phyloP scores from a whole-genome alignment of 2,113 vertebrate genomes.

The Cynoglossus semilaevis region DNA sequence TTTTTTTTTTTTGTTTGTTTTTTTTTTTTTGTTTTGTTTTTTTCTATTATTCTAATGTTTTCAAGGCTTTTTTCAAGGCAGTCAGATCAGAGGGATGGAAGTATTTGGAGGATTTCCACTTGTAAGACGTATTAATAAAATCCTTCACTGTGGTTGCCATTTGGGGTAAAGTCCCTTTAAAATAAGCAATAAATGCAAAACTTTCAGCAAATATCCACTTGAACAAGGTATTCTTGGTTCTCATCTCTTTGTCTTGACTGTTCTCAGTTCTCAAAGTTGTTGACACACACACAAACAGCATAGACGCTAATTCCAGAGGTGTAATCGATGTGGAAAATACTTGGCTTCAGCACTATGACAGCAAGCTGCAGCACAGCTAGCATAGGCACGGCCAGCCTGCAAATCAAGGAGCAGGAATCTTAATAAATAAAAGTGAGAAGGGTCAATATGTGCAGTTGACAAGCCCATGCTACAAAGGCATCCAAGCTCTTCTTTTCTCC shows the following conservation, averaged over 20 bases:
- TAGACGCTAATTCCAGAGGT: slow-evolving; percentile 72
- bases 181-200: too few species aligned
- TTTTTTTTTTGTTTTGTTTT: too few species aligned
- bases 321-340: slow-evolving; percentile 74
- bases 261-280: slow-evolving; percentile 3
- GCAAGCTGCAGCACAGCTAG: slow-evolving; percentile 53
- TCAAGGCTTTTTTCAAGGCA: slow-evolving; percentile 61
- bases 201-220: too few species aligned
- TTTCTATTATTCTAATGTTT: slow-evolving; percentile 20
- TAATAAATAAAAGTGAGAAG: slow-evolving; percentile 69
- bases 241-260: not conserved
- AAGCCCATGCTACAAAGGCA: slow-evolving; percentile 64
- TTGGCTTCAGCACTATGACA: slow-evolving; percentile 74
- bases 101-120: too few species aligned
- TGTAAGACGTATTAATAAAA: too few species aligned
- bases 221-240: too few species aligned
- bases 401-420: slow-evolving; percentile 64
- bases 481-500: slow-evolving; percentile 4
- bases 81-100: too few species aligned
- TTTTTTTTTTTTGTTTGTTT: too few species aligned
- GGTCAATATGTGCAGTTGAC: slow-evolving; percentile 74
- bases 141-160: too few species aligned
- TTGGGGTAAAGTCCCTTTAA: too few species aligned
- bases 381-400: slow-evolving; percentile 66
- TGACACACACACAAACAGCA: slow-evolving; percentile 46